A percentile compares a stretch with the other conserved stretches of the same genome.
Conservation (phyloP, 2,113 vertebrate genomes). For the Dasypus novemcinctus region DNA sequence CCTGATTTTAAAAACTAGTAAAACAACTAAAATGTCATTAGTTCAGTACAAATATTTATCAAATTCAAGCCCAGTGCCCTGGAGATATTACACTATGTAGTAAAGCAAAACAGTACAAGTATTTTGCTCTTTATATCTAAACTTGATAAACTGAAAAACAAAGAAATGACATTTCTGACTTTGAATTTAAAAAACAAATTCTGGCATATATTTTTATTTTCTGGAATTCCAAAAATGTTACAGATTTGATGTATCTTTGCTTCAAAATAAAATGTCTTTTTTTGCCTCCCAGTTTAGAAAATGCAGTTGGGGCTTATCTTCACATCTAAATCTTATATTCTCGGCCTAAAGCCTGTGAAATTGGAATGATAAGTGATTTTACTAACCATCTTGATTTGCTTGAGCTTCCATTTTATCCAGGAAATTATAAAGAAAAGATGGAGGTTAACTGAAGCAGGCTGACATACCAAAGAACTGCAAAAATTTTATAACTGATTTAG, state of each 20-base stretch:
- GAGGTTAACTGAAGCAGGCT: no score
- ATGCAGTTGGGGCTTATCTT: not conserved
- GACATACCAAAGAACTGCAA: not conserved
- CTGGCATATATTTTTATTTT: not conserved
- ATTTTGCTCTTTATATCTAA: constrained; percentile 29
- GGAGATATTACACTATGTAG: not conserved
- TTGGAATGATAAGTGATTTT: no score
- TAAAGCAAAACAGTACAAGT: not conserved
- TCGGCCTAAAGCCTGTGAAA: not conserved
- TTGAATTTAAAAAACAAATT: constrained; percentile 36
- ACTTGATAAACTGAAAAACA: not conserved
- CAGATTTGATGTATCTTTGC: not conserved
- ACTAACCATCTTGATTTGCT: no score
- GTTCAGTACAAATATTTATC: not conserved
- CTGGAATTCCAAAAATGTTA: not conserved
- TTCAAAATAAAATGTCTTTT: not conserved
- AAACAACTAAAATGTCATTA: constrained; percentile 7
- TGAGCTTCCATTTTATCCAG: no score
- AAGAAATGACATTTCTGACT: not conserved
- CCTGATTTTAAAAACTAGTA: constrained; percentile 27
- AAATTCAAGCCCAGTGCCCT: not conserved
- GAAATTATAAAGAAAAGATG: no score
- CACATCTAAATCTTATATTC: not conserved
- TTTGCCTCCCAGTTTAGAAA: constrained; percentile 6
- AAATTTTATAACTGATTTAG: constrained; percentile 10